Conservation (phyloP, 1,140 invertebrate genomes). For the Sinella curviseta region DNA sequence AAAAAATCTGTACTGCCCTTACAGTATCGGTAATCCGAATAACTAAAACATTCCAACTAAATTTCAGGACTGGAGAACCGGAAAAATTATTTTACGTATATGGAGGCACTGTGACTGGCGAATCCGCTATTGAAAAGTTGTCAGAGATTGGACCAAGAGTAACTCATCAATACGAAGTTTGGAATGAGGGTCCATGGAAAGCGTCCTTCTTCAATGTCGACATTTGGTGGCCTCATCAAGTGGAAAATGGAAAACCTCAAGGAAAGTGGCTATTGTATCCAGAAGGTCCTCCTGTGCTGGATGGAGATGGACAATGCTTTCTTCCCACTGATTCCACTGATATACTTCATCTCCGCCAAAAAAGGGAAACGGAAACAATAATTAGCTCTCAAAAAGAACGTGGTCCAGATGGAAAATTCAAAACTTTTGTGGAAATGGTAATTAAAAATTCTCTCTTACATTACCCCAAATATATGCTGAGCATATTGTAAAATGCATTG, state of each 20-base stretch:
- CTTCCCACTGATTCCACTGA: slow-evolving; percentile 30
- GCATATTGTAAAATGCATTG: neutral
- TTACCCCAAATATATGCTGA: neutral
- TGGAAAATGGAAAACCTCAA: slow-evolving; percentile 70
- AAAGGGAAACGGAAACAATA: slow-evolving; percentile 70
- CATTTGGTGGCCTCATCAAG: slow-evolving; percentile 87
- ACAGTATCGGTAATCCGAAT: neutral
- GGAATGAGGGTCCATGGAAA: slow-evolving; percentile 83
- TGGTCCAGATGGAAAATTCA: slow-evolving; percentile 69
- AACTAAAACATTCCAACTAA: neutral
- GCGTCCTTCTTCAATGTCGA: slow-evolving; percentile 74
- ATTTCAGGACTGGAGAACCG: slow-evolving; percentile 64
- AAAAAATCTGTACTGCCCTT: too few species aligned
- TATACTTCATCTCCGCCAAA: slow-evolving; percentile 55
- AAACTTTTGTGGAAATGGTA: slow-evolving; percentile 76
- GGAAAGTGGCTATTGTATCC: slow-evolving; percentile 90
- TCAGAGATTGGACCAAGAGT: slow-evolving; percentile 83
- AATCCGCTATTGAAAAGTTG: slow-evolving; percentile 76
- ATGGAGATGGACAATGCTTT: slow-evolving; percentile 64
- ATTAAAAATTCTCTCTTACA: slow-evolving; percentile 41
- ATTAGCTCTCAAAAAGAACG: slow-evolving; percentile 70
- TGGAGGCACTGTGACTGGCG: slow-evolving; percentile 77
- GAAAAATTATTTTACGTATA: slow-evolving; percentile 87
- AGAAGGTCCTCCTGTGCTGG: slow-evolving; percentile 68
- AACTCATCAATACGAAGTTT: slow-evolving; percentile 81